Percentiles rank a stretch among this genome's conserved stretches.
Conservation (phyloP, 35 echinoderm and acorn worm species). For the Lytechinus variegatus region DNA sequence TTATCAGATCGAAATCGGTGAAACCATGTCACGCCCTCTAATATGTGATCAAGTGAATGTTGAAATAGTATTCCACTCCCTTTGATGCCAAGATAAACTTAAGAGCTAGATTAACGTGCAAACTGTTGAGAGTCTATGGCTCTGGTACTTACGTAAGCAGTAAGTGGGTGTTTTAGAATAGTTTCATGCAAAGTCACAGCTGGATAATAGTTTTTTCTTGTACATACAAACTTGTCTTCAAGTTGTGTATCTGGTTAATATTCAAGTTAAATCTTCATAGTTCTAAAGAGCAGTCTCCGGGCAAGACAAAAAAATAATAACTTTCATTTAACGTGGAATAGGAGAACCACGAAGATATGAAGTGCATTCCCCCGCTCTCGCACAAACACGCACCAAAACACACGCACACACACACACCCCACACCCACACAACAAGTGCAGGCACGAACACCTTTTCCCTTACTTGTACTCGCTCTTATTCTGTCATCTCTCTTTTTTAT, state of each 20-base stretch:
- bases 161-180: not conserved
- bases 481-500: no score
- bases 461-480: not conserved
- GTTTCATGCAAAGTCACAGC: not conserved
- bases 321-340: no score
- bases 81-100: not conserved
- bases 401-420: no score
- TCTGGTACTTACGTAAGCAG: not conserved
- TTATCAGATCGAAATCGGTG: not conserved
- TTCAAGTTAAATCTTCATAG: not conserved
- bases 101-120: not conserved
- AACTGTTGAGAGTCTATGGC: not conserved
- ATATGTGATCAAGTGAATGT: not conserved
- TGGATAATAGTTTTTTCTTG: constrained; percentile 13
- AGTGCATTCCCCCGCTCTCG: not conserved
- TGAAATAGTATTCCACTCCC: not conserved
- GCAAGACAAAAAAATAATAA: no score
- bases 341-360: no score
- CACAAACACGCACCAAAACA: no score
- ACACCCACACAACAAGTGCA: no score
- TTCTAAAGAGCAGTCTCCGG: no score
- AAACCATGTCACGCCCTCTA: not conserved
- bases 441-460: not conserved
- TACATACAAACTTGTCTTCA: not conserved
- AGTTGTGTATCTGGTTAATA: not conserved